These are phyloP conservation scores for Microplitis deprimator DNA, from an alignment of 2,888 invertebrate species.

Conservation along the genomic window DNA sequence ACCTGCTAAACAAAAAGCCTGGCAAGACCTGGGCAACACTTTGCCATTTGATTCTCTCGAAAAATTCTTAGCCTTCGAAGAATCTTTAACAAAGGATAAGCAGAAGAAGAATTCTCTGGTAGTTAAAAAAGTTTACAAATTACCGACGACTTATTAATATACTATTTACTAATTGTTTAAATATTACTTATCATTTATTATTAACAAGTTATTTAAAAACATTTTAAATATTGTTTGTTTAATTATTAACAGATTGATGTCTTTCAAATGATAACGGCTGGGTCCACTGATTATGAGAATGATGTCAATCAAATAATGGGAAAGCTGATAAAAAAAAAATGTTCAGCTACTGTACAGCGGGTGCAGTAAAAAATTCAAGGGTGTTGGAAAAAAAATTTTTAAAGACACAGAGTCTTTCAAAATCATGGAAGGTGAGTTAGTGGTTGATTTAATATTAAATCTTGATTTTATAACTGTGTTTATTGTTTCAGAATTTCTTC, in stretches of 20 bases:
- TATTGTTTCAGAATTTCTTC: background rate
- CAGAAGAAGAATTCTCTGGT: slow-evolving; percentile 10
- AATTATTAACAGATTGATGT: slow-evolving; percentile 10
- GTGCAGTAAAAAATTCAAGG: slow-evolving; percentile 4
- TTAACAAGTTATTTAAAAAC: slow-evolving; percentile 8
- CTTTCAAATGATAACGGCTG: slow-evolving; percentile 16
- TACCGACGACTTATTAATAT: slow-evolving; percentile 3
- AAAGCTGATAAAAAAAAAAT: slow-evolving; percentile 9
- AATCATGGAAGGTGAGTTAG: background rate
- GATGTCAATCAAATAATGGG: slow-evolving; percentile 4
- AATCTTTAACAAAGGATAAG: slow-evolving; percentile 1
- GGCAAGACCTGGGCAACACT: slow-evolving; percentile 6
- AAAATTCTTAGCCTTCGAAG: background rate
- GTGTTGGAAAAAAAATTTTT: background rate
- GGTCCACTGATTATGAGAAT: background rate
- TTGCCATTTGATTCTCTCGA: slow-evolving; percentile 15
- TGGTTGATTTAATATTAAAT: background rate
- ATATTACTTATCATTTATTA: background rate
- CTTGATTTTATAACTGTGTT: background rate
- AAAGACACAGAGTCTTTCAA: slow-evolving; percentile 10
- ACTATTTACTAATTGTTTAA: background rate
- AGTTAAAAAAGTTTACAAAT: slow-evolving; percentile 3
- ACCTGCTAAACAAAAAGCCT: slow-evolving; percentile 2
- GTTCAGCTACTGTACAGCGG: slow-evolving; percentile 9
- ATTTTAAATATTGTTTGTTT: slow-evolving; percentile 8